These are phyloP conservation scores for Lutjanus campechanus DNA, from an alignment of 2,797 vertebrate genomes.

Conservation along the genomic window DNA sequence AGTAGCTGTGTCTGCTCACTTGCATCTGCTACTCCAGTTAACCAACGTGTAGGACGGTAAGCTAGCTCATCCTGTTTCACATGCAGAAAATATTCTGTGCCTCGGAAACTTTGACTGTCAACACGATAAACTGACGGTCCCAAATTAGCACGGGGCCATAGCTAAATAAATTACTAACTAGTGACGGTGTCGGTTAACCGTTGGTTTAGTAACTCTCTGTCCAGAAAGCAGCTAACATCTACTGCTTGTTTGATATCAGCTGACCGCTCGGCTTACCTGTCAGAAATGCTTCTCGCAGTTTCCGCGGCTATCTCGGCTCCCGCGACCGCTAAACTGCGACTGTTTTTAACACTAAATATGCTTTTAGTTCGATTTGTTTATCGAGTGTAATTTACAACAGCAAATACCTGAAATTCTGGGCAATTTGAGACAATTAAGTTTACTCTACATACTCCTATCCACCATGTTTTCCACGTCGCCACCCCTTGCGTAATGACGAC, in stretches of 20 bases:
- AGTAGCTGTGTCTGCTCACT: not conserved
- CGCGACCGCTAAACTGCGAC: not conserved
- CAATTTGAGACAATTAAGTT: conserved; percentile 58
- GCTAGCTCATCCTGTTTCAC: conserved; percentile 34
- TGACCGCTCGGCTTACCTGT: conserved; percentile 81
- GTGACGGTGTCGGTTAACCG: not conserved
- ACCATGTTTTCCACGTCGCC: conserved; percentile 82
- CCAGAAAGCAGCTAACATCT: conserved; percentile 44
- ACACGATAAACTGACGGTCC: not conserved
- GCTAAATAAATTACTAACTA: not conserved
- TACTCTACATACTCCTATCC: conserved; percentile 68
- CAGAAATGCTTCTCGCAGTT: conserved; percentile 68
- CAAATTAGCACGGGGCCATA: not conserved
- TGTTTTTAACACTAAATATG: accelerated
- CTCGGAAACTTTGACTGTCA: not conserved
- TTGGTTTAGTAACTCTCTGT: not conserved
- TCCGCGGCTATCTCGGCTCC: conserved; percentile 24
- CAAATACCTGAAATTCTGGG: not conserved
- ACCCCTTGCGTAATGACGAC: conserved; percentile 74
- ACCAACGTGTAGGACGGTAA: conserved; percentile 39
- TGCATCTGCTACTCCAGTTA: not conserved
- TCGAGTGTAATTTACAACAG: not conserved
- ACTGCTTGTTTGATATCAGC: conserved; percentile 67
- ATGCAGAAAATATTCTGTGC: conserved; percentile 3
- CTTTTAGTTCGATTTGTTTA: not conserved